Evolutionary conservation across 2,888 invertebrate genomes (phyloP).

Genomic region (Nemotelus pantherinus): DNA sequence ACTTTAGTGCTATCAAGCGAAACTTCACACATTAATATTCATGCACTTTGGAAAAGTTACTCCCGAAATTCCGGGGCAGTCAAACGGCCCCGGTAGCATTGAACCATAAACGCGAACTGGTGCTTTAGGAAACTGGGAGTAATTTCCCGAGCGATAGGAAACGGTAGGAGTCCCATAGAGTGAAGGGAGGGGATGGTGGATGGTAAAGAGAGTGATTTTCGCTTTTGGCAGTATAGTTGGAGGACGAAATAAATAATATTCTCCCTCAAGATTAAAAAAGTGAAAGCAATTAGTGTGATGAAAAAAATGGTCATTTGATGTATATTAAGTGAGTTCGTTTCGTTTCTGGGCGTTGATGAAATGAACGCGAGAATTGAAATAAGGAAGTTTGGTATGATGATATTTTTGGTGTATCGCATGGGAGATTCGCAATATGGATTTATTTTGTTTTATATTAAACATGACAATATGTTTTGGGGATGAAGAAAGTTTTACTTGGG

Average conservation of each 20-base stretch:
- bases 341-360: background rate
- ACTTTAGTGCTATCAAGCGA: conserved; percentile 30
- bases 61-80: background rate
- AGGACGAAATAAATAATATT: background rate
- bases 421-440: no score
- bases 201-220: background rate
- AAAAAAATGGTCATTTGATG: conserved; percentile 6
- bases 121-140: no score
- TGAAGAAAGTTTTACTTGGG: no score
- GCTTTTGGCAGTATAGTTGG: background rate
- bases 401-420: no score
- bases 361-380: background rate
- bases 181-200: background rate
- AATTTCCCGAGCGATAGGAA: no score
- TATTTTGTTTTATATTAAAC: no score
- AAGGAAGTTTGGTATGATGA: background rate
- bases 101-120: no score
- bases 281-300: conserved; percentile 18
- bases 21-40: conserved; percentile 41
- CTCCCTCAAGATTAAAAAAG: background rate
- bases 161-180: no score
- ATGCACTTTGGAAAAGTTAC: conserved; percentile 20
- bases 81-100: background rate
- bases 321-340: conserved; percentile 7
- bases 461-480: no score